Base-by-base conservation (phyloP, 1,140 invertebrate genomes). In the Drosophila guanche region DNA sequence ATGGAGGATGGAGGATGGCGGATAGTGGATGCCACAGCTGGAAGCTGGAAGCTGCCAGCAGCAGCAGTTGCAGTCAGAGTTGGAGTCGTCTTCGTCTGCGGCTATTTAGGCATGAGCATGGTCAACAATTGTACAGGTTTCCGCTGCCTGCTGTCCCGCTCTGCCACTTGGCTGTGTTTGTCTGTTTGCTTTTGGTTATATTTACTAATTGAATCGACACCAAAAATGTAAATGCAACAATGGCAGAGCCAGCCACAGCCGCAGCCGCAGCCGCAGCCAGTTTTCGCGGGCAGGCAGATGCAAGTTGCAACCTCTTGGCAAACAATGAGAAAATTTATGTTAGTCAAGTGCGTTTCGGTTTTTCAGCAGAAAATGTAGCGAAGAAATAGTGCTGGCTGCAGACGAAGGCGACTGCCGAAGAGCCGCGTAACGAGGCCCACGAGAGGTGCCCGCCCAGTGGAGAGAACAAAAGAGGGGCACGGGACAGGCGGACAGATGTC, bases 201-300 rank as follows among this genome's bases (percentile, higher is more conserved):
- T 90, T 90, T 90, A 90, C 89, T 90, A 90, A 90, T 90, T 90
- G 89, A 90, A 90, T 90, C 89, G 89, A 90, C 89, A 90, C 89
- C 89, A 90, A 90, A 90, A 90, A 89, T 88, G 89, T 90, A 88
- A 88, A 84, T 80, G 79, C 83, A 84, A 81, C 88, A 90, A 88
- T 78, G 62, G 60, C 73, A 70, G 68, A 20, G 16, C 16, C 56
- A 76, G 22, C 46, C n/a, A 37, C 54, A 58, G 56, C 79, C 75
- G 68, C 56, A 76, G 22, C 46, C n/a, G 42, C 54, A 62, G 56
- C 79, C 75, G 79, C 79, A 86, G 81, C 59, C 73, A 86, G 76
- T 84, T 80, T 43, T 74, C 73, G 72, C 72, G 48, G 62, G 62
- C 69, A 43, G 51, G 45, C 46, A 50, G 59, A 52, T 69, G 48